Conservation (phyloP, 2,113 vertebrate species). For the Leucosticte australis region DNA sequence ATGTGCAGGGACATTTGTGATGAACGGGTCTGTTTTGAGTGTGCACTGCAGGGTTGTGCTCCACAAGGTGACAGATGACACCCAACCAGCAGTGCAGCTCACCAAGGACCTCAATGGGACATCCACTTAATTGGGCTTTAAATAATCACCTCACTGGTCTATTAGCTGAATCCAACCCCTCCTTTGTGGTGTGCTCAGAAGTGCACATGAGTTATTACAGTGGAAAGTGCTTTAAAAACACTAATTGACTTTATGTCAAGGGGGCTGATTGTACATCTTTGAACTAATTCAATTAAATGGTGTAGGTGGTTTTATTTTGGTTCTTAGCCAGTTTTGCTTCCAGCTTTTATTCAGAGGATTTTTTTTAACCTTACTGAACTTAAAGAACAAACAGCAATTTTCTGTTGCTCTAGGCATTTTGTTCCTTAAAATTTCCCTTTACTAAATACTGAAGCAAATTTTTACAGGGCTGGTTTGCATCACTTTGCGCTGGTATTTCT, state of each 20-base stretch:
- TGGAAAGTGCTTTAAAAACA: neutral
- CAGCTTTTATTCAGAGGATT: neutral
- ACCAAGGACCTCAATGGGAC: neutral
- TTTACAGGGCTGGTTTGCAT: neutral
- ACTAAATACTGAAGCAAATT: neutral
- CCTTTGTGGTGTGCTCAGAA: neutral
- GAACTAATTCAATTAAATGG: neutral
- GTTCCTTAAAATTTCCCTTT: neutral
- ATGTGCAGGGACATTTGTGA: neutral
- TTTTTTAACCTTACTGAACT: neutral
- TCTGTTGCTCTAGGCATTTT: neutral
- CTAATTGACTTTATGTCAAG: neutral
- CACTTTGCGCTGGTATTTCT: neutral
- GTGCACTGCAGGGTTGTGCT: neutral
- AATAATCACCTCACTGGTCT: neutral
- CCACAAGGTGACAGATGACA: neutral
- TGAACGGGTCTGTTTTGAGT: neutral
- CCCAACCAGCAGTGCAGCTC: neutral
- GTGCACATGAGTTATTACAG: neutral
- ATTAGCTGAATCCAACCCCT: neutral
- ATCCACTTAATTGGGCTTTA: neutral
- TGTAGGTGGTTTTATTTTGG: neutral
- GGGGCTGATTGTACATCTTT: neutral
- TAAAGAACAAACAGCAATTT: neutral
- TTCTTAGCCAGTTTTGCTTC: neutral